Evolutionary conservation across 1,140 invertebrate species (phyloP).

Genomic region (Pentalonia nigronervosa): DNA sequence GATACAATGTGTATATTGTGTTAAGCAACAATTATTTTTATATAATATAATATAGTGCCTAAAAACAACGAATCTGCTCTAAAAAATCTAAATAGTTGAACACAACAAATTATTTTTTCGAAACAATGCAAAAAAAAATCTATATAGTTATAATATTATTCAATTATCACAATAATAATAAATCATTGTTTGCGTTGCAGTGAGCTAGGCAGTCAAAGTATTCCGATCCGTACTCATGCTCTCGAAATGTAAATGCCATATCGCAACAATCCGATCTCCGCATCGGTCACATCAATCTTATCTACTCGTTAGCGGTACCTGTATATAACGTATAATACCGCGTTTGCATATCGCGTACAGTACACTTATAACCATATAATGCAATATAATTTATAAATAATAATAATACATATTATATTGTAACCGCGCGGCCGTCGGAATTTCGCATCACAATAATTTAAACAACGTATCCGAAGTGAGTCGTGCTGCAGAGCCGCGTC

Average conservation of each 20-base stretch:
- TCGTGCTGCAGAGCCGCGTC: not conserved
- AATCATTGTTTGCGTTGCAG: not conserved
- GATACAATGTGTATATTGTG: no score
- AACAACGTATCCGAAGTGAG: not conserved
- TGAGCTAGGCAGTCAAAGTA: no score
- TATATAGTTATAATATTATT: not conserved
- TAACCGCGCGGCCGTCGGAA: not conserved
- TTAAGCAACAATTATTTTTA: not conserved
- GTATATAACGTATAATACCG: no score
- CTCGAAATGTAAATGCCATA: slow-evolving; percentile 40
- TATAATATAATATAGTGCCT: not conserved
- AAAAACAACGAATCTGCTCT: not conserved
- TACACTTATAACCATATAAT: not conserved
- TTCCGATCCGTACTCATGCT: not conserved
- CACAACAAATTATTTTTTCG: not conserved
- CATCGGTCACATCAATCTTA: slow-evolving; percentile 22
- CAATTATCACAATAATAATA: not conserved
- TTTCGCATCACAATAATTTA: slow-evolving; percentile 27
- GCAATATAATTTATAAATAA: not conserved
- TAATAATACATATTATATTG: slow-evolving; percentile 8
- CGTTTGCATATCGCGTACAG: not conserved
- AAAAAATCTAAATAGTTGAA: not conserved
- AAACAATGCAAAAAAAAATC: not conserved
- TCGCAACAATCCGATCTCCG: slow-evolving; percentile 12
- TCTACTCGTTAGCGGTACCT: slow-evolving; percentile 34